Evolutionary conservation across 2,113 vertebrate species (phyloP).

Genomic region (Bufo gargarizans): DNA sequence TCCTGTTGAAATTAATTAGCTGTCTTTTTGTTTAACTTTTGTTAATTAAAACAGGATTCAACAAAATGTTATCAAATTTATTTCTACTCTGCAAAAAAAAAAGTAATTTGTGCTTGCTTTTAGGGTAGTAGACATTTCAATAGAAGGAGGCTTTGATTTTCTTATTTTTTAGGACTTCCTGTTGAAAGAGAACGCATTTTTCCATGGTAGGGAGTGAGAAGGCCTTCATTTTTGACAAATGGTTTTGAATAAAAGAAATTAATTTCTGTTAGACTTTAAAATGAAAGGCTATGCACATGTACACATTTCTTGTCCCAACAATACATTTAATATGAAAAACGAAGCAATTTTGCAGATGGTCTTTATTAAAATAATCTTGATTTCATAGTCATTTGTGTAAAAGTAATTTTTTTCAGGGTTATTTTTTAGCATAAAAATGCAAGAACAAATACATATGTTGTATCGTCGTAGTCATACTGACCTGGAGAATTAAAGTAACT

Average conservation of each 20-base stretch:
- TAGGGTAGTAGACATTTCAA: not conserved
- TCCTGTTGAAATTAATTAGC: constrained; percentile 35
- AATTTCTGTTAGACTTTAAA: not conserved
- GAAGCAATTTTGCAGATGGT: no score
- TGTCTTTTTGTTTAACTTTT: constrained; percentile 38
- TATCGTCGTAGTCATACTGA: no score
- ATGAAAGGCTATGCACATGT: no score
- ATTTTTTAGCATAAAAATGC: no score
- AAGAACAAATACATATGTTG: no score
- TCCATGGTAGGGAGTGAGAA: not conserved
- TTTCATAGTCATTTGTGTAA: no score
- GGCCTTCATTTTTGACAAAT: not conserved
- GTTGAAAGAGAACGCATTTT: not conserved
- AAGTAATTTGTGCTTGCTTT: not conserved
- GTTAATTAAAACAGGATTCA: constrained; percentile 33
- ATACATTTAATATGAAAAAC: no score
- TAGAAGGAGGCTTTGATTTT: not conserved
- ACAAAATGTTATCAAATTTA: constrained; percentile 18
- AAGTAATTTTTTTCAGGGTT: no score
- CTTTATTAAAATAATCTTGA: no score
- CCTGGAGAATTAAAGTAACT: no score
- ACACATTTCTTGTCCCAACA: no score
- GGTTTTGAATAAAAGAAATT: not conserved
- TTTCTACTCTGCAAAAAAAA: not conserved
- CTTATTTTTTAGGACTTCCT: not conserved